Evolutionary conservation across 2,888 invertebrate species (phyloP).

Genomic region (Eubasilissa splendida): DNA sequence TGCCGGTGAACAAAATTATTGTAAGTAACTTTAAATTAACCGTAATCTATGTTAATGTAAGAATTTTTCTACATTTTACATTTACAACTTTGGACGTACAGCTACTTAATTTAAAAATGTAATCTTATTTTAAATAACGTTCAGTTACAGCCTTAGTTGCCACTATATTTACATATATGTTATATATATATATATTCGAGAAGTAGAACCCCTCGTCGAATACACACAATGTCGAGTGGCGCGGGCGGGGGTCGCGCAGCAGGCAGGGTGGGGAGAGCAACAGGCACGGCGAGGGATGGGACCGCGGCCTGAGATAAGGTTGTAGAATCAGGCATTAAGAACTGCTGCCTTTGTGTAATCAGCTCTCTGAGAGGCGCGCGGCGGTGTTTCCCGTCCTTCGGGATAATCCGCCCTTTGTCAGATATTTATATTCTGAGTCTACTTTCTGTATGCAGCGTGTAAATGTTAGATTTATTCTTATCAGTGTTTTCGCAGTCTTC

Average conservation of each 20-base stretch:
- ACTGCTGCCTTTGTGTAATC: constrained; percentile 29
- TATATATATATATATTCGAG: no score
- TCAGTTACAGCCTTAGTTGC: no score
- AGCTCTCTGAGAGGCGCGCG: neutral
- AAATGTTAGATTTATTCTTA: no score
- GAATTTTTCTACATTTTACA: no score
- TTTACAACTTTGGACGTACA: no score
- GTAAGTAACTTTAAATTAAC: no score
- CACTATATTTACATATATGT: no score
- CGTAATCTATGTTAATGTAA: no score
- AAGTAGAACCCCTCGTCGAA: neutral
- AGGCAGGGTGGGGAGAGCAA: constrained; percentile 4
- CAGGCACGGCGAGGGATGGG: constrained; percentile 7
- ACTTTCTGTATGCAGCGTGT: neutral
- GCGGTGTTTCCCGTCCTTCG: constrained; percentile 26
- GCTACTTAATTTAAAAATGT: no score
- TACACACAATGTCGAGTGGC: neutral
- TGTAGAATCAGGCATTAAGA: constrained; percentile 31
- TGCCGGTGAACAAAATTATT: no score
- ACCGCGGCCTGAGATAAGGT: constrained; percentile 6
- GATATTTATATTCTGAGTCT: neutral
- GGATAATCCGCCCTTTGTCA: neutral
- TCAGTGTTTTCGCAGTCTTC: no score
- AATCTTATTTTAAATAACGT: no score
- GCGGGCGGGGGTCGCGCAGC: neutral